Conservation (phyloP, 2,888 invertebrate species). For the Meliscaeva auricollis region DNA sequence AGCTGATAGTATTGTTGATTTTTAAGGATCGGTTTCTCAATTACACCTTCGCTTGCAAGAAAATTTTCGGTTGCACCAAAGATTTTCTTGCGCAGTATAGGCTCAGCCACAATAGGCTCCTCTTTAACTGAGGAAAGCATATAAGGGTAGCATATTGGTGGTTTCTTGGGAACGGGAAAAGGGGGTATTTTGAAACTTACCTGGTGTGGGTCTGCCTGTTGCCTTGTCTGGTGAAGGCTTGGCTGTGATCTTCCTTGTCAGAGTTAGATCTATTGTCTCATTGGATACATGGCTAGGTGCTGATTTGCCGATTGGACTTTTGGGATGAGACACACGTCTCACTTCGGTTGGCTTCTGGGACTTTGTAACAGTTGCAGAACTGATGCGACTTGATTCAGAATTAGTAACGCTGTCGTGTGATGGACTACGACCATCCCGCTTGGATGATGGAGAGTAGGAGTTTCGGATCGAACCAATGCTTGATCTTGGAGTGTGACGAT, state of each 20-base stretch:
- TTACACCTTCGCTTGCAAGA: conserved; percentile 77
- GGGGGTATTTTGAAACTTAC: conserved; percentile 48
- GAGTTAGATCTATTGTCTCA: conserved; percentile 79
- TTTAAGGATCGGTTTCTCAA: conserved; percentile 79
- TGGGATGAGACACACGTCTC: conserved; percentile 79
- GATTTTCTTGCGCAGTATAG: conserved; percentile 78
- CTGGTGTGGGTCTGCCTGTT: conserved; percentile 48
- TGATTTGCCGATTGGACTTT: conserved; percentile 79
- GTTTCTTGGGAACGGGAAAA: conserved; percentile 31
- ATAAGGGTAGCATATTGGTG: conserved; percentile 66
- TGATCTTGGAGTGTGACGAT: conserved; percentile 80
- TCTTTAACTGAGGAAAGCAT: conserved; percentile 68
- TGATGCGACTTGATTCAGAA: conserved; percentile 83
- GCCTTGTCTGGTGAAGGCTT: conserved; percentile 76
- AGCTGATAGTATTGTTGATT: conserved; percentile 81
- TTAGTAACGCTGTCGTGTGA: conserved; percentile 82
- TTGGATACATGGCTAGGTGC: conserved; percentile 78
- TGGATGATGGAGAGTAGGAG: conserved; percentile 76
- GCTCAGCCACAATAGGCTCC: conserved; percentile 48
- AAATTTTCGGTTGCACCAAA: conserved; percentile 78
- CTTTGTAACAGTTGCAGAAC: conserved; percentile 81
- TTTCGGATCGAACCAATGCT: conserved; percentile 81
- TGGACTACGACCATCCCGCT: conserved; percentile 81
- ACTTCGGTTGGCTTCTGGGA: conserved; percentile 60
- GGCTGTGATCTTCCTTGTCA: conserved; percentile 65